Percentiles rank a stretch among this genome's conserved stretches.
phyloP scores from a whole-genome alignment of 2,888 invertebrate species.

The Callinectes sapidus region DNA sequence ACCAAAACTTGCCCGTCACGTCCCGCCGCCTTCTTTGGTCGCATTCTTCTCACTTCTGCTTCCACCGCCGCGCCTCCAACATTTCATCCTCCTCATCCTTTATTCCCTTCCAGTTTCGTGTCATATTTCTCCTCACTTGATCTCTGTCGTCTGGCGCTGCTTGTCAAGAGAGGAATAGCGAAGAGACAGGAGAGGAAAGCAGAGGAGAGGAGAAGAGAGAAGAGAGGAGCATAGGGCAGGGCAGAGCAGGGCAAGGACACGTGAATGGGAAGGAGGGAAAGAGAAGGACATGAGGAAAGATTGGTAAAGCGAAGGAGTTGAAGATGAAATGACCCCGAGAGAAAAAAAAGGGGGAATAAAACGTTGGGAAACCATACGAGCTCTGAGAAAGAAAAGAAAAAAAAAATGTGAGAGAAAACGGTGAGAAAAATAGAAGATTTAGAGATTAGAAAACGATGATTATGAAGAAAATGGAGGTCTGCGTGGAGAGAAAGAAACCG shows the following conservation, averaged over 20 bases:
- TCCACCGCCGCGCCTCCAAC: not conserved
- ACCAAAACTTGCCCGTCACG: not conserved
- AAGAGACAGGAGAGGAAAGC: not conserved
- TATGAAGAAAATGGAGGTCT: not conserved
- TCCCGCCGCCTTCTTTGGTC: not conserved
- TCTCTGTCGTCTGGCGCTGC: not conserved
- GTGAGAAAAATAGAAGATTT: not conserved
- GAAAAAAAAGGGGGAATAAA: not conserved
- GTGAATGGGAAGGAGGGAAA: not conserved
- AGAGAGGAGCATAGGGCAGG: not conserved
- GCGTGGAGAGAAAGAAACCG: conserved; percentile 39
- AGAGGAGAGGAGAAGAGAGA: not conserved
- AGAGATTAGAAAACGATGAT: conserved; percentile 18
- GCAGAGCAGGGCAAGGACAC: not conserved
- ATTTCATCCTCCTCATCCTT: conserved; percentile 4
- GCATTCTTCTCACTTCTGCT: not conserved
- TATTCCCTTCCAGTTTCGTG: not conserved
- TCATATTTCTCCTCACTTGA: conserved; percentile 27
- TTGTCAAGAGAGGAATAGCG: not conserved
- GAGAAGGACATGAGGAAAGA: not conserved
- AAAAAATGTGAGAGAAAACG: not conserved
- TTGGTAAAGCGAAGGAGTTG: not conserved
- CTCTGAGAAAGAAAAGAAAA: not conserved
- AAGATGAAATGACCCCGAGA: not conserved
- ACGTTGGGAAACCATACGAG: not conserved